Evolutionary conservation across 2,797 vertebrate species (phyloP), one percentile per base, ranked within the genome.

Genomic region (Myotis daubentonii): DNA sequence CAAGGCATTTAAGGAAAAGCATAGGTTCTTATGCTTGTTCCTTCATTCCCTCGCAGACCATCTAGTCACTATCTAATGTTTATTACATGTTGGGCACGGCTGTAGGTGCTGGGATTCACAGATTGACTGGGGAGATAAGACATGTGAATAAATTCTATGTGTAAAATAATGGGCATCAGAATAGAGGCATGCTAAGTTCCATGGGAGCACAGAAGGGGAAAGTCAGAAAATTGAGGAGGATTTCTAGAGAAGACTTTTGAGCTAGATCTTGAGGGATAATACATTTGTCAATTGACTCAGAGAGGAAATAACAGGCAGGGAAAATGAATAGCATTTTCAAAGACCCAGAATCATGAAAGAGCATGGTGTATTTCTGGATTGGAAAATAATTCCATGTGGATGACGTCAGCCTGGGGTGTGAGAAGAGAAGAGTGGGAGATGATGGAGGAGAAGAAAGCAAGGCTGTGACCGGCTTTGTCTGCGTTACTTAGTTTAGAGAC

Each of bases 1-100:
- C 25, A 66, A 95, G n/a, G 16, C 8, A 53, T 30, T 49, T 83
- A 28, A 87, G 53, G 49, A 93, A 93, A 95, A 83, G 49, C 20
- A 16, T 12, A 15, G 11, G 2, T 60, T 87, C 36, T 30, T 83
- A n/a, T 8, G 30, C 20, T 76, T 1, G 16, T 84, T 55, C 12
- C 41, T 49, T 87, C 74, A 60, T 38, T 70, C 49, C 87, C 2
- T 38, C 36, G 60, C 12, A 16, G 38, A 36, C n/a, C 8, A 38
- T 20, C 53, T 20, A 41, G 38, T 30, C n/a, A n/a, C 15, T 16
- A n/a, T 49, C 66, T 41, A 22, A 20, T 33, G 17, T 79, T 72
- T 49, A 11, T 36, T 49, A 10, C 1, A 11, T 16, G 47, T 22
- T 70, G 51, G 30, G 5, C 44, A n/a, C 3, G 51, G 65, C n/a